A percentile compares a stretch with the other conserved stretches of the same genome.
Conservation (phyloP, 2,113 vertebrate species). For the Sinocyclocheilus rhinocerous region DNA sequence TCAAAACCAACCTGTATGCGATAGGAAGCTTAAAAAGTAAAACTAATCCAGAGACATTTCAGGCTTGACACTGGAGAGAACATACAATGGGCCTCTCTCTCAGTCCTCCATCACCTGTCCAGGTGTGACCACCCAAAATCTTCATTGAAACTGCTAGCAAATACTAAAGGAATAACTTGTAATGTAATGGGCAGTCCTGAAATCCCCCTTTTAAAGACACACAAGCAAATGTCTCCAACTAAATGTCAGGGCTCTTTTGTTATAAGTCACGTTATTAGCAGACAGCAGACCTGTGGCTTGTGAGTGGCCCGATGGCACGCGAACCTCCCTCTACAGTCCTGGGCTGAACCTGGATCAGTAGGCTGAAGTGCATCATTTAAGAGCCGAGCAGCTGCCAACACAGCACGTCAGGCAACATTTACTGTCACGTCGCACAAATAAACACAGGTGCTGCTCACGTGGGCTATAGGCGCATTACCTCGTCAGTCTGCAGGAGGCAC, state of each 20-base stretch:
- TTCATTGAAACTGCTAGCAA: no score
- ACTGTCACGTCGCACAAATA: constrained; percentile 62
- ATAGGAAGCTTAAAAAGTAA: no score
- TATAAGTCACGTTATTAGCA: constrained; percentile 24
- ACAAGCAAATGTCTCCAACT: constrained; percentile 44
- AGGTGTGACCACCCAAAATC: constrained; percentile 30
- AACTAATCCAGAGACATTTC: not conserved
- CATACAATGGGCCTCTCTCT: constrained; percentile 17
- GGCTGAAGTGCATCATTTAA: constrained; percentile 67
- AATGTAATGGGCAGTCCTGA: constrained; percentile 32
- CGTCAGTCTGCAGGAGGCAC: constrained; percentile 4
- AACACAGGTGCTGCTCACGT: constrained; percentile 69
- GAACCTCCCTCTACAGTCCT: not conserved
- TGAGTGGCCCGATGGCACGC: not conserved
- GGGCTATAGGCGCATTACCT: constrained; percentile 12
- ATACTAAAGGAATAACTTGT: constrained; percentile 18
- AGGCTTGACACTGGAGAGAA: not conserved
- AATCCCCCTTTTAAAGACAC: constrained; percentile 7
- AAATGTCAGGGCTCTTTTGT: constrained; percentile 15
- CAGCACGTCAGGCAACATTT: constrained; percentile 64
- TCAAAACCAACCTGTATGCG: no score
- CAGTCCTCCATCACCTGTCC: constrained; percentile 46
- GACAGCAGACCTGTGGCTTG: not conserved
- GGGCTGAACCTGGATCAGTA: constrained; percentile 47
- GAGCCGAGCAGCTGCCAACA: constrained; percentile 53